These are phyloP conservation scores for Ceratosolen fusciceps DNA, from an alignment of 1,140 invertebrate species.

Conservation along the genomic window DNA sequence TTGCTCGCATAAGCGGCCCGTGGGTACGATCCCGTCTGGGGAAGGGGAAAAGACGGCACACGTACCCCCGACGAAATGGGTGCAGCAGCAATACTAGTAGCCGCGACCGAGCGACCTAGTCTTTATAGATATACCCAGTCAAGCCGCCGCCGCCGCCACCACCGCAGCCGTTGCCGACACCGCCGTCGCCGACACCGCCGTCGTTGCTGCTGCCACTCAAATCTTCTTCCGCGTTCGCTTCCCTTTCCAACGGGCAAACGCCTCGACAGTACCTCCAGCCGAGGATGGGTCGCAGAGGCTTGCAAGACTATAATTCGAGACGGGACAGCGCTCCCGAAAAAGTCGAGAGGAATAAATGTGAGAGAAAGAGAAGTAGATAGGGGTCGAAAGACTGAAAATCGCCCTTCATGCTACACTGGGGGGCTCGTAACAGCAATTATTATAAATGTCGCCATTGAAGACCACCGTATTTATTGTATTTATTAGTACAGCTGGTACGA, in stretches of 20 bases:
- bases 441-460: no score
- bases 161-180: no score
- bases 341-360: no score
- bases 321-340: no score
- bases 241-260: constrained; percentile 58
- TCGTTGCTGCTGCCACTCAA: no score
- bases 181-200: no score
- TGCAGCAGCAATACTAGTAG: constrained; percentile 63
- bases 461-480: no score
- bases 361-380: background rate
- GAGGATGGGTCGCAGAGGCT: background rate
- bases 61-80: constrained; percentile 52
- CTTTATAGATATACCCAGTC: constrained; percentile 58
- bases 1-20: background rate
- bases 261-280: background rate
- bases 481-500: no score
- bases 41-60: background rate
- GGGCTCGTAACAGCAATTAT: no score
- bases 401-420: no score
- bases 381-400: background rate
- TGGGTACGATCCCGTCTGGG: background rate
- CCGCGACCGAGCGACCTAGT: constrained; percentile 68
- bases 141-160: constrained; percentile 29
- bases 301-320: background rate
- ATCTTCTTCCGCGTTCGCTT: constrained; percentile 67